These are phyloP conservation scores for Calosoma granatense DNA, from an alignment of 1,140 invertebrate species.

Conservation along the genomic window DNA sequence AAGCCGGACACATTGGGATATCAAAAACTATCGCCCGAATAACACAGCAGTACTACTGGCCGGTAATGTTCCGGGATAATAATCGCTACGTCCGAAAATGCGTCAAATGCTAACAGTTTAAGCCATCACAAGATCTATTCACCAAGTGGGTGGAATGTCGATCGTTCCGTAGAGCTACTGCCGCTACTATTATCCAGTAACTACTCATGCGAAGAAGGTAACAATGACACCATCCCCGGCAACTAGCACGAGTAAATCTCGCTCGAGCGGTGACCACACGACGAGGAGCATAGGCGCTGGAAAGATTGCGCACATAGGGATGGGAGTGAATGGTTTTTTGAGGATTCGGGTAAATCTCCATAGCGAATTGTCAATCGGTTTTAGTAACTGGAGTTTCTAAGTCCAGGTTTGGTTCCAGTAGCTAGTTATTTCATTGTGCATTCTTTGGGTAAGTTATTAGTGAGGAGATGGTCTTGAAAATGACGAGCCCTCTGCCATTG, in stretches of 20 bases:
- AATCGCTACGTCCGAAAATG: neutral
- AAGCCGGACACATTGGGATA: neutral
- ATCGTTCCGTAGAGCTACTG: no score
- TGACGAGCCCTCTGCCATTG: neutral
- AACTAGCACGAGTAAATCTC: no score
- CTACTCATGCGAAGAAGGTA: no score
- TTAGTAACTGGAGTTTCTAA: neutral
- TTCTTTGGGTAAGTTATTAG: neutral
- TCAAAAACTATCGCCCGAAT: neutral
- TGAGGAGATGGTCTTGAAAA: neutral
- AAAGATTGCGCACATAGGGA: no score
- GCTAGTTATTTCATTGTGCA: neutral
- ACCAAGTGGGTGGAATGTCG: no score
- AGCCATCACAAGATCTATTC: no score
- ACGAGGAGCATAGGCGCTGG: no score
- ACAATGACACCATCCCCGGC: no score
- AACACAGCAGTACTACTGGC: slow-evolving; percentile 13
- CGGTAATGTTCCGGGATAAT: slow-evolving; percentile 11
- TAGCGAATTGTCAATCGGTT: neutral
- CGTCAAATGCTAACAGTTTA: neutral
- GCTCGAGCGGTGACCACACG: no score
- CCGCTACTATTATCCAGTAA: no score
- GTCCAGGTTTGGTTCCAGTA: neutral
- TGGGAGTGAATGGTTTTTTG: neutral
- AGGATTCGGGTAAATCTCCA: neutral